A percentile compares a stretch with the other conserved stretches of the same genome.
These are phyloP conservation scores for Papilio gigon DNA, from an alignment of 2,888 invertebrate species.

Conservation along the genomic window DNA sequence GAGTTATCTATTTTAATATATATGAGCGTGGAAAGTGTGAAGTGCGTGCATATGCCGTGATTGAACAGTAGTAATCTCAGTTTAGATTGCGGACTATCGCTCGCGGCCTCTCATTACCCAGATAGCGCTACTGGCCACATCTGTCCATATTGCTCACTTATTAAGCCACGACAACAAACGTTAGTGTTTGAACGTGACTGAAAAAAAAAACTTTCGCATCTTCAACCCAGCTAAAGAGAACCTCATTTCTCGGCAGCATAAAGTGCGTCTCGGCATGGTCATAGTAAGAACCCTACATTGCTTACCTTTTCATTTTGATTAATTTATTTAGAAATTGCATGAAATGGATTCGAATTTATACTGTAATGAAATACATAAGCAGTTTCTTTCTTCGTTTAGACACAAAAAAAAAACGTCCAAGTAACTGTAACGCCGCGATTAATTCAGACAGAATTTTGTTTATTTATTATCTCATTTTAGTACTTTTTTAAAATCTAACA, in stretches of 20 bases:
- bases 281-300: too few relatives aligned
- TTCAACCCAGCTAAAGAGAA: not conserved
- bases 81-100: slow-evolving; percentile 47
- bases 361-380: too few relatives aligned
- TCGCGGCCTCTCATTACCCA: slow-evolving; percentile 65
- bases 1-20: slow-evolving; percentile 11
- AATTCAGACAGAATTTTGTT: not conserved
- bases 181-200: not conserved
- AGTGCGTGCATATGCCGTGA: slow-evolving; percentile 31
- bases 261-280: too few relatives aligned
- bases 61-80: slow-evolving; percentile 32
- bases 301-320: too few relatives aligned
- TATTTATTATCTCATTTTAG: not conserved
- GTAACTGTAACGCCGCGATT: too few relatives aligned
- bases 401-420: too few relatives aligned
- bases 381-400: too few relatives aligned
- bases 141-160: slow-evolving; percentile 58
- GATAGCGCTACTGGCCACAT: slow-evolving; percentile 69
- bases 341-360: too few relatives aligned
- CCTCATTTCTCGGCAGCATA: not conserved
- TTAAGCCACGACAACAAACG: slow-evolving; percentile 29
- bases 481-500: not conserved
- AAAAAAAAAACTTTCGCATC: not conserved
- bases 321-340: too few relatives aligned
- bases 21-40: slow-evolving; percentile 13